Conservation (phyloP, 2,113 vertebrate genomes). For the Motacilla tschutschensis region DNA sequence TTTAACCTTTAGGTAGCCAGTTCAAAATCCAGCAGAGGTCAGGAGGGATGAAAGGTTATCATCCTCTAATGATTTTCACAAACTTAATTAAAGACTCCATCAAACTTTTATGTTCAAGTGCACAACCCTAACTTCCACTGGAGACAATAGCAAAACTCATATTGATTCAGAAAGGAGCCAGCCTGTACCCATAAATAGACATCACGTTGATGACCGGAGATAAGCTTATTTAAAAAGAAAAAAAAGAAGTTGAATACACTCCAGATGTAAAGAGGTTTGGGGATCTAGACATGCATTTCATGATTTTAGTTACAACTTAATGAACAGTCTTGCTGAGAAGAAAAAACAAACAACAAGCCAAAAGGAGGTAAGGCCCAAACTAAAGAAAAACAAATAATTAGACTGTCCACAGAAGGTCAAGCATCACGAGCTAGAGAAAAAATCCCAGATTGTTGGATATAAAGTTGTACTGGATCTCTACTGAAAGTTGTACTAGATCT, state of each 20-base stretch:
- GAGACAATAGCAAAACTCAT: constrained; percentile 5
- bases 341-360: neutral
- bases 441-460: neutral
- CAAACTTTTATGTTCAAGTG: constrained; percentile 17
- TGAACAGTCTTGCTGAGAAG: neutral
- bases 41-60: constrained; percentile 49
- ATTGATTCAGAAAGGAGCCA: neutral
- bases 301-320: neutral
- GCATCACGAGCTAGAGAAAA: neutral
- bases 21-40: constrained; percentile 49
- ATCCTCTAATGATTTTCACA: constrained; percentile 31
- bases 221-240: neutral
- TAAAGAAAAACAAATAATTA: neutral
- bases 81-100: constrained; percentile 45
- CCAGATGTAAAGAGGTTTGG: constrained; percentile 8
- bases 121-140: neutral
- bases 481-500: neutral
- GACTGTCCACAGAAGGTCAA: neutral
- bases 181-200: neutral
- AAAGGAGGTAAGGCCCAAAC: neutral
- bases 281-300: neutral
- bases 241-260: neutral
- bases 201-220: neutral
- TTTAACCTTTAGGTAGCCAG: constrained; percentile 43
- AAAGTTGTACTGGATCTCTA: neutral